Evolutionary conservation across 2,797 vertebrate genomes (phyloP).

Genomic region (Halcyon leucocephala): DNA sequence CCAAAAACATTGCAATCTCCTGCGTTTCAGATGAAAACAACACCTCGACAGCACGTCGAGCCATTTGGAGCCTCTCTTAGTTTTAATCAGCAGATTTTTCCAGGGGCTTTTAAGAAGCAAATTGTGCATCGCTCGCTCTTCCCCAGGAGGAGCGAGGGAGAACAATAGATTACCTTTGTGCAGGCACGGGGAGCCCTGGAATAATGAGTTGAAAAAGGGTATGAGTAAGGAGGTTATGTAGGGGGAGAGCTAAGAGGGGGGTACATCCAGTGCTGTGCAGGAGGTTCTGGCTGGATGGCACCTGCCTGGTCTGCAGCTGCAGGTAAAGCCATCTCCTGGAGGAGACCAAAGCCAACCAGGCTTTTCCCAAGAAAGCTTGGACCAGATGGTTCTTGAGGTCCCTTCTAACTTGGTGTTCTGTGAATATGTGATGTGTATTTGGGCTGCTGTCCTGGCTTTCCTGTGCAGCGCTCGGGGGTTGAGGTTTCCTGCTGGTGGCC

Average conservation of each 20-base stretch:
- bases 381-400: background rate
- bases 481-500: background rate
- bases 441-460: background rate
- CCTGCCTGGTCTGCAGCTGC: accelerated
- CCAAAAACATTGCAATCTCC: background rate
- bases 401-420: background rate
- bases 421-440: background rate
- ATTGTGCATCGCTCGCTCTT: background rate
- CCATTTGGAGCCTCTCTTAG: background rate
- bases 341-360: background rate
- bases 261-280: accelerated
- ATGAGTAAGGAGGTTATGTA: background rate
- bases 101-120: constrained; percentile 1
- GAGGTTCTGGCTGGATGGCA: background rate
- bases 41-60: background rate
- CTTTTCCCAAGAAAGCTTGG: background rate
- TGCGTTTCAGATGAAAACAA: constrained; percentile 28
- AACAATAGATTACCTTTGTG: background rate
- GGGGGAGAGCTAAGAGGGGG: background rate
- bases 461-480: background rate
- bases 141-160: background rate
- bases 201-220: background rate
- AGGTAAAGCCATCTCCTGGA: background rate
- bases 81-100: constrained; percentile 15
- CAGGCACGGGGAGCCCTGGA: background rate